Percentiles rank a stretch among this genome's conserved stretches.
phyloP scores from a whole-genome alignment of 2,888 invertebrate genomes.

The Pandemis cinnamomeana region DNA sequence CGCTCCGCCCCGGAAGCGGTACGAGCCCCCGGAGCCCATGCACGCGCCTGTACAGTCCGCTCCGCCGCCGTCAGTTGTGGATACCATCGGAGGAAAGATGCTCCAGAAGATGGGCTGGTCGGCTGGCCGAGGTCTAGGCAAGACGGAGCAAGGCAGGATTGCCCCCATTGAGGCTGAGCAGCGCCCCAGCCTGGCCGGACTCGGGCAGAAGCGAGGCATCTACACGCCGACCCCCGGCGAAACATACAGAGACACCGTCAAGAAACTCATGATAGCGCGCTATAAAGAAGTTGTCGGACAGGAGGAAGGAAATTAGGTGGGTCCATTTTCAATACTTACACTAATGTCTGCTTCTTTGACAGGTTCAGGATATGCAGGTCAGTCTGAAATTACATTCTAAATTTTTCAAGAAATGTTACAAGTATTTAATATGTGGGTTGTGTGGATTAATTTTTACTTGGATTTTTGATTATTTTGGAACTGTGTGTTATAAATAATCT shows the following conservation, averaged over 20 bases:
- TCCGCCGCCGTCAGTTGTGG: constrained; percentile 89
- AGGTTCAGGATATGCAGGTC: constrained; percentile 64
- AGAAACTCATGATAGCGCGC: constrained; percentile 94
- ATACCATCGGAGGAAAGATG: constrained; percentile 97
- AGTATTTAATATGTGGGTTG: not conserved
- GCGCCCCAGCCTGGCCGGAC: constrained; percentile 90
- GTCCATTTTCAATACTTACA: constrained; percentile 53
- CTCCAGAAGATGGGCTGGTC: constrained; percentile 99
- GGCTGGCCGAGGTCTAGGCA: constrained; percentile 97
- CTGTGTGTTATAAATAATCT: not conserved
- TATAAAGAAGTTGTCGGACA: constrained; percentile 92
- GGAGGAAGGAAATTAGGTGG: constrained; percentile 79
- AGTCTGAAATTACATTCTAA: constrained; percentile 49
- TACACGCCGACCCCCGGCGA: constrained; percentile 92
- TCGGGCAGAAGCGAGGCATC: constrained; percentile 92
- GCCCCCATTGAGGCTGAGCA: constrained; percentile 94
- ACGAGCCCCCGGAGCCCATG: constrained; percentile 62
- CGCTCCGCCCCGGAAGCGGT: constrained; percentile 80
- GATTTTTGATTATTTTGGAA: not conserved
- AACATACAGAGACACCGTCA: constrained; percentile 95
- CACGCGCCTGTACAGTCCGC: constrained; percentile 82
- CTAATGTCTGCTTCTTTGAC: constrained; percentile 54
- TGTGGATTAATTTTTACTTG: not conserved
- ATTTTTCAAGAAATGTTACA: not conserved
- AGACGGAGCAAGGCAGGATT: constrained; percentile 95